Percentiles rank a stretch among this genome's conserved stretches.
Conservation (phyloP, 2,888 invertebrate species). For the Dichetophora obliterata region DNA sequence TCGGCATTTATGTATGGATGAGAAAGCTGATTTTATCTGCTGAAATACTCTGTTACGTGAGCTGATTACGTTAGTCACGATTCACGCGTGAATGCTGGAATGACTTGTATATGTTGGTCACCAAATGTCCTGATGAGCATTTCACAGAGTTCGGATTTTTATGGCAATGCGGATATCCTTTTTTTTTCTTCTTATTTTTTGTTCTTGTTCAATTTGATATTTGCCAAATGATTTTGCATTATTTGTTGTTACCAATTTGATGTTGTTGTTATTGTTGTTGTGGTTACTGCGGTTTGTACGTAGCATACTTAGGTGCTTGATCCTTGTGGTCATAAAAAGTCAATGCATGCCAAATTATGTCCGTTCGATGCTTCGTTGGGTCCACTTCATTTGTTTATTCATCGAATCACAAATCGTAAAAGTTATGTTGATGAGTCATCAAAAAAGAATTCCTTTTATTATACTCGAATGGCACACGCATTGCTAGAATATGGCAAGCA, state of each 20-base stretch:
- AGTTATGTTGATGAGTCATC: constrained; percentile 66
- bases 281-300: background rate
- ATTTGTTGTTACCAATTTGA: background rate
- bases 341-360: constrained; percentile 36
- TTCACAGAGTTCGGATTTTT: constrained; percentile 60
- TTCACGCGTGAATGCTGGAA: constrained; percentile 22
- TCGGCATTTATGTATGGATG: constrained; percentile 63
- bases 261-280: background rate
- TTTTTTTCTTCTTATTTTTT: no score
- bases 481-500: background rate
- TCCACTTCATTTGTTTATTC: constrained; percentile 61
- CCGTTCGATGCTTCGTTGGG: background rate
- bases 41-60: constrained; percentile 58
- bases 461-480: constrained; percentile 47
- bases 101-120: constrained; percentile 52
- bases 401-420: constrained; percentile 61
- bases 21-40: constrained; percentile 66
- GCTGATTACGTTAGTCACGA: constrained; percentile 61
- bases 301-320: constrained; percentile 15
- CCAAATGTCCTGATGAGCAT: constrained; percentile 60
- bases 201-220: constrained; percentile 8
- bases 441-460: constrained; percentile 62
- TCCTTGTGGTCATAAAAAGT: constrained; percentile 33
- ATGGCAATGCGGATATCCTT: constrained; percentile 46
- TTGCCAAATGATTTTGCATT: constrained; percentile 29